Base-by-base conservation (phyloP, 2,113 vertebrate genomes). In the Potamarius usumacintae region DNA sequence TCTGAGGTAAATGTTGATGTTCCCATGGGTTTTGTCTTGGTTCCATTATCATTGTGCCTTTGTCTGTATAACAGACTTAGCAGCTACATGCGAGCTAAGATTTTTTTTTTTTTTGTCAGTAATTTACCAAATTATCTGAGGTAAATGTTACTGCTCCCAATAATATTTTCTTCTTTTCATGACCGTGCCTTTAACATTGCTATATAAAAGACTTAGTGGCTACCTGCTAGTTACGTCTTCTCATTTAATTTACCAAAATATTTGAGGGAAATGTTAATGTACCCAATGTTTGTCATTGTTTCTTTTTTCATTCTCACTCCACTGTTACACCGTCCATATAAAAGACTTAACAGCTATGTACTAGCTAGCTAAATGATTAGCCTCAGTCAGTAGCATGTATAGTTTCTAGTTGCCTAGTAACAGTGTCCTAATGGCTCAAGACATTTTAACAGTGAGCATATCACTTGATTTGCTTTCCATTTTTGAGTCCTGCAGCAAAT, bases 291-390 rank as follows among this genome's bases (percentile, higher is more conserved):
- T 60, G 42, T 42, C 42, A 42, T 42, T 20, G 60, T 55, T 60
- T 17, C 14, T 60, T 17, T 60, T 79, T 79, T 42, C 11, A 22
- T 60, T 60, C 22, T 60, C 20, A 34, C 17, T 42, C 27, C 1
- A 15, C 25, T 55, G 22, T 27, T 78, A 80, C 78, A 58, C 15
- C 0, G 55, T 30, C 7, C 55, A 18, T 9, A 58, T 34, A 80
- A 80, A 80, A 60, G 17, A 60, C 18, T 81, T 81, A 18, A 60
- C 50, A 15, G n/a, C 22, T 14, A n/a, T 14, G 50, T 22, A n/a
- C 74, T 58, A 60, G 79, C 79, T 81, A 81, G 79, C 27, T 60
- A 60, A 81, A 80, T 11, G 53, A 57, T 58, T 20, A 57, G 78
- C 52, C 14, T 58, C 53, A 57, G 14, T 18, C 53, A 15, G 7